A percentile compares a stretch with the other conserved stretches of the same genome.
Evolutionary conservation across 2,888 invertebrate genomes (phyloP).

Genomic region (Callinectes sapidus): DNA sequence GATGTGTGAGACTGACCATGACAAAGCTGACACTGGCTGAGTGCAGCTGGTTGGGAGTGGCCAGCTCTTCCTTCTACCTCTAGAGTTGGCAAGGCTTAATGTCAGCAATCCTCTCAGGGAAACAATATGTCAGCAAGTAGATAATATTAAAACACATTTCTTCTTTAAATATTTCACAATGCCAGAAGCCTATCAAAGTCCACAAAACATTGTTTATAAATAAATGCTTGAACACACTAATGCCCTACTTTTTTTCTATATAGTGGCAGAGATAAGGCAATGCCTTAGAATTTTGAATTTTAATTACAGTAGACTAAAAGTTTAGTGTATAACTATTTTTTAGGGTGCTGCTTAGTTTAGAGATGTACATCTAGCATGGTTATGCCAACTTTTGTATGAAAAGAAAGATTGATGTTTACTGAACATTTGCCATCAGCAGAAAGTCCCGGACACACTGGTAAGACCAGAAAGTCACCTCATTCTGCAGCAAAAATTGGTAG

Average conservation of each 20-base stretch:
- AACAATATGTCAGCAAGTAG: conserved; percentile 52
- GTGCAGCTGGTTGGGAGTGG: conserved; percentile 50
- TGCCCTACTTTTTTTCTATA: conserved; percentile 44
- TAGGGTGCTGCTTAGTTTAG: neutral
- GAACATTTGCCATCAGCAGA: neutral
- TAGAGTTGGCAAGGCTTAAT: conserved; percentile 55
- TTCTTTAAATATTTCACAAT: conserved; percentile 47
- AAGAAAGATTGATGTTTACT: neutral
- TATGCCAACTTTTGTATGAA: conserved; percentile 37
- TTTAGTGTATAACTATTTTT: conserved; percentile 43
- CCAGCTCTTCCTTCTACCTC: conserved; percentile 45
- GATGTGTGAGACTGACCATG: conserved; percentile 56
- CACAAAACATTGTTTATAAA: conserved; percentile 18
- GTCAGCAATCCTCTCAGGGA: conserved; percentile 59
- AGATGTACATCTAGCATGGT: conserved; percentile 18
- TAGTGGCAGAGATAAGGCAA: conserved; percentile 62
- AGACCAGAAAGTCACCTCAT: neutral
- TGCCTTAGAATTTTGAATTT: conserved; percentile 51
- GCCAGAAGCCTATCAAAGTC: conserved; percentile 47
- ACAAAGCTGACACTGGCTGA: conserved; percentile 59
- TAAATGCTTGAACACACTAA: conserved; percentile 16
- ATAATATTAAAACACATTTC: conserved; percentile 42
- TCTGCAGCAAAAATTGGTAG: conserved; percentile 34
- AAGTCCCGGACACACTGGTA: neutral
- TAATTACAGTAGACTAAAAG: conserved; percentile 46